Base-by-base conservation (phyloP, 2,888 invertebrate species). In the Hypolimnas misippus region DNA sequence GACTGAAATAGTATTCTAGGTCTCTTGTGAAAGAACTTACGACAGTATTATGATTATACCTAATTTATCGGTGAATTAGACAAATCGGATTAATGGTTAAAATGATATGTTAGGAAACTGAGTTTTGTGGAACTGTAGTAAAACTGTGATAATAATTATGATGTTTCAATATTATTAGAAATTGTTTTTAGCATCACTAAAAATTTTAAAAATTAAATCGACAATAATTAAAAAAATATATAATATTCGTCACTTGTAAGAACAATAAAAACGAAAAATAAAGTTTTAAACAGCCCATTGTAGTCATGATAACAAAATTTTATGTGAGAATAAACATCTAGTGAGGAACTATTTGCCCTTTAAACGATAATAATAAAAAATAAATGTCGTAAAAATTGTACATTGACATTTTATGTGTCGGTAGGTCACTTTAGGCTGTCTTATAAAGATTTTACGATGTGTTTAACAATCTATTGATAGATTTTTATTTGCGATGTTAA, bases 51-150 rank as follows among this genome's bases (percentile, higher is more conserved):
- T 31, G 35, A 57, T 63, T 54, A 61, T 54, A 57, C 42, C 10
- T 60, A 55, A 63, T 66, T 63, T 63, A 49, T 57, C 63, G 63
- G 60, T 57, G 40, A 44, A 55, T 63, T 57, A 61, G 31, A 55
- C 21, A 63, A 49, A 54, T 54, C 25, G 16, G 50, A 61, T 61
- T 57, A 57, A 54, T 42, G 31, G 35, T 57, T 14, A 38, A 57
- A 38, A 49, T 53, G 19, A 7, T 42, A 35, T 21, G 7, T 46
- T 21, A 35, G 52, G 49, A 49, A 29, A 49, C 19, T 29, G 1
- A 29, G 29, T 25, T 49, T 2, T 10, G 14, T 29, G 14, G 12
- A 29, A 21, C n/a, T 19, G 16, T 12, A 6, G 4, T 14, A 7
- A 7, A 25, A 8, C 21, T 29, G 14, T n/a, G 8, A 19, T 49